Conservation (phyloP, 2,113 vertebrate species). For the Crypturellus undulatus region DNA sequence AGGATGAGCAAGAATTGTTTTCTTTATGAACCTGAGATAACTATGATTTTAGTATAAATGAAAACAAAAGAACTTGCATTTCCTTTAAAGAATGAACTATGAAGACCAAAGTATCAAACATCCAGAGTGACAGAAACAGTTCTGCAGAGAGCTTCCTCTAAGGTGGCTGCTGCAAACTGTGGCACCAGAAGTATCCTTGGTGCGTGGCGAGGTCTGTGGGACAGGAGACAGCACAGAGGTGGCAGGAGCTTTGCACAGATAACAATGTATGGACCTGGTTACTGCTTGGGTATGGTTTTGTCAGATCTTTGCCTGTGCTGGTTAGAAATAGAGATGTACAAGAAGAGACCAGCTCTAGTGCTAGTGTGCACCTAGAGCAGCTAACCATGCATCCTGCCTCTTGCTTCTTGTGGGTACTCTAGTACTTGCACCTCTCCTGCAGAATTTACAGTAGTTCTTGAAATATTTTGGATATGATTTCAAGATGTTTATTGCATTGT, state of each 20-base stretch:
- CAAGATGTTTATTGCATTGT: neutral
- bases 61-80: neutral
- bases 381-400: neutral
- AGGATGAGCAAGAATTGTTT: neutral
- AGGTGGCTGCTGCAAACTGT: neutral
- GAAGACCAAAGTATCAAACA: neutral
- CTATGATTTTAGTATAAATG: neutral
- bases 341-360: too few relatives aligned
- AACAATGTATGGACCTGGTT: fast-evolving
- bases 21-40: neutral
- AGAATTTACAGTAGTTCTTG: neutral
- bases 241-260: neutral
- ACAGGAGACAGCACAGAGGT: neutral
- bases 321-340: neutral
- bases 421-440: neutral
- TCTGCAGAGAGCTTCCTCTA: neutral
- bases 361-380: neutral
- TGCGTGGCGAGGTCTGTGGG: neutral
- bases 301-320: neutral
- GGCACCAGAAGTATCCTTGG: fast-evolving
- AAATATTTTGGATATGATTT: neutral
- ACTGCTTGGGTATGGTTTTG: neutral
- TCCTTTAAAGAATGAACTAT: neutral
- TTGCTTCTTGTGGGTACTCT: neutral
- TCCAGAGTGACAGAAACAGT: fast-evolving